Base-by-base conservation (phyloP, 2,888 invertebrate genomes). In the Aethes cnicana region DNA sequence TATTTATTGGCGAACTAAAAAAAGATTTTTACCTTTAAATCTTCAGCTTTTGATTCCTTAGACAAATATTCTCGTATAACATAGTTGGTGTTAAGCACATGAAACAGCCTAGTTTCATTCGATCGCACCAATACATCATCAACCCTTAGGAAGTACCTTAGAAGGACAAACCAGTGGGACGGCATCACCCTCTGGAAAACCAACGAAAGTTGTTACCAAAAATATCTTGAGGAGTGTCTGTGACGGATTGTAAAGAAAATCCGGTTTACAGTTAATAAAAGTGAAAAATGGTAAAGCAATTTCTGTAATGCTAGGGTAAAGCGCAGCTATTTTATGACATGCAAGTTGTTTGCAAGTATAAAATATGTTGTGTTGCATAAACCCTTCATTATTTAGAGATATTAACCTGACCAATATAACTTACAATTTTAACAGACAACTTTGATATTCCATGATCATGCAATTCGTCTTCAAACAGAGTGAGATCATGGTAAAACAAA, bases 401-500 rank as follows among this genome's bases (percentile, higher is more conserved):
- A n/a, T 23, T 11, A 5, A 14, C 8, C n/a, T 32, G 4, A 3
- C 14, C 5, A 9, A 47, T n/a, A 35, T 23, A 50, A 90, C 93
- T 93, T 91, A 98, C 98, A 89, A 99, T 96, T 94, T 98, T 98
- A 0, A 97, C 96, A 57, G 94, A 95, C 64, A 95, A 92, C 43
- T 95, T 94, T 1, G 99, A 96, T 47, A 96, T 94, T 9, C 99
- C 99, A 90, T 99, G 97, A 84, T 99, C 99, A 74, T 98, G 98
- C 36, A 99, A 85, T 81, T 99, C 99, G 90, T 99, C 99, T 88
- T 99, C 99, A 90, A 96, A 99, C 25, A 99, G 86, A 49, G 96
- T 95, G 21, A 99, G 86, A 77, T 99, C 98, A 64, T 97, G 95
- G 81, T 97, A 99, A 79, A 98, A 99, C 2, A 97, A 80, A 48